Percentiles rank a stretch among this genome's conserved stretches.
These are phyloP conservation scores for Leuciscus idus DNA, from an alignment of 2,113 vertebrate species.

Conservation along the genomic window DNA sequence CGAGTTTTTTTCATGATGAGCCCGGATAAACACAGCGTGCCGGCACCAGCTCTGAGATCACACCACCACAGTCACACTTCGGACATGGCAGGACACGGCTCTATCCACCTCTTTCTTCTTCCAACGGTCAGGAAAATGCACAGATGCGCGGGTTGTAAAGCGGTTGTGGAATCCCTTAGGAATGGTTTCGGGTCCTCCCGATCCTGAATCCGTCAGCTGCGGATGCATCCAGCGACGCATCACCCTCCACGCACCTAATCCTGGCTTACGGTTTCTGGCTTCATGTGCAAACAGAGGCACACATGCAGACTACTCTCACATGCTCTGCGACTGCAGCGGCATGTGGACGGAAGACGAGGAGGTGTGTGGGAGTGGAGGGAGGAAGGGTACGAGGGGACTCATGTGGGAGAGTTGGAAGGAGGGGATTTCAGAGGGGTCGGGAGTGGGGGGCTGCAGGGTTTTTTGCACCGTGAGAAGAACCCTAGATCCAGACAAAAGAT, in stretches of 20 bases:
- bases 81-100: constrained; percentile 19
- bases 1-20: constrained; percentile 90
- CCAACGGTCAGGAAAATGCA: background rate
- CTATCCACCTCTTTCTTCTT: constrained; percentile 7
- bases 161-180: background rate
- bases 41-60: constrained; percentile 3
- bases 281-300: constrained; percentile 34
- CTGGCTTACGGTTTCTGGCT: constrained; percentile 42
- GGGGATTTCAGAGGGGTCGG: constrained; percentile 38
- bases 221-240: constrained; percentile 30
- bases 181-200: background rate
- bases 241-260: constrained; percentile 39
- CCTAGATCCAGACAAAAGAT: constrained; percentile 81
- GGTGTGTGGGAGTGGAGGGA: constrained; percentile 46
- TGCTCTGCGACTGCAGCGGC: background rate
- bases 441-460: constrained; percentile 54
- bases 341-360: constrained; percentile 30
- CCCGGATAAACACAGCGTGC: constrained; percentile 1
- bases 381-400: constrained; percentile 19
- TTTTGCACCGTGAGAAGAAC: constrained; percentile 73
- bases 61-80: background rate
- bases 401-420: constrained; percentile 30
- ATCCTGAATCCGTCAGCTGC: background rate
- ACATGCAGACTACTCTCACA: constrained; percentile 15
- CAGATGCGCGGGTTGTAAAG: background rate